Evolutionary conservation across 92 coral and sea anemone genomes (phyloP).

Genomic region (Isaurus tuberculatus): DNA sequence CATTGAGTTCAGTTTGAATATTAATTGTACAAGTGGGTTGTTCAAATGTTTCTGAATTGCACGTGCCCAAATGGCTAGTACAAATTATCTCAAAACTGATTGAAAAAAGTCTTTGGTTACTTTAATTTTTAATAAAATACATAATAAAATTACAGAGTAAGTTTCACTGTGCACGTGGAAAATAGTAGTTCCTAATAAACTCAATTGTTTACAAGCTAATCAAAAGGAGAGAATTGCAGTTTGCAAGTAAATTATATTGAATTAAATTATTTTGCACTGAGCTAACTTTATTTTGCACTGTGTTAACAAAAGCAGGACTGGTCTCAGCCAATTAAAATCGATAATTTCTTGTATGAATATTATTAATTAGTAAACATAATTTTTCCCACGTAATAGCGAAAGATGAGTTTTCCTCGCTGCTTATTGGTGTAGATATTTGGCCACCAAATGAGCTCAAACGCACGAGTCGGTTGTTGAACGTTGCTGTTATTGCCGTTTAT

Average conservation of each 20-base stretch:
- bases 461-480: constrained; percentile 37
- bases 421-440: constrained; percentile 6
- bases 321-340: constrained; percentile 11
- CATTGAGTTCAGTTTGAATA: too few species aligned
- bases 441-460: constrained; percentile 58
- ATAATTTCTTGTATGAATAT: not conserved
- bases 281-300: constrained; percentile 1
- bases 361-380: constrained; percentile 13
- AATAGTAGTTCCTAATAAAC: constrained; percentile 6
- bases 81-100: not conserved
- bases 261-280: constrained; percentile 6
- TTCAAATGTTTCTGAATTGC: constrained; percentile 3
- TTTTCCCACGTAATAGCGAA: constrained; percentile 47
- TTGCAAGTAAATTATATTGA: constrained; percentile 5
- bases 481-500: not conserved
- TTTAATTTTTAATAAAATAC: constrained; percentile 2
- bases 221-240: constrained; percentile 5
- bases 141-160: constrained; percentile 1
- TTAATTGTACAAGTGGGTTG: not conserved
- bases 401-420: not conserved
- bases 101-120: constrained; percentile 7
- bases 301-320: constrained; percentile 7
- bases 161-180: constrained; percentile 6
- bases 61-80: constrained; percentile 9
- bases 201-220: constrained; percentile 2